phyloP scores from a whole-genome alignment of 2,797 vertebrate species.

The Chelonia mydas region DNA sequence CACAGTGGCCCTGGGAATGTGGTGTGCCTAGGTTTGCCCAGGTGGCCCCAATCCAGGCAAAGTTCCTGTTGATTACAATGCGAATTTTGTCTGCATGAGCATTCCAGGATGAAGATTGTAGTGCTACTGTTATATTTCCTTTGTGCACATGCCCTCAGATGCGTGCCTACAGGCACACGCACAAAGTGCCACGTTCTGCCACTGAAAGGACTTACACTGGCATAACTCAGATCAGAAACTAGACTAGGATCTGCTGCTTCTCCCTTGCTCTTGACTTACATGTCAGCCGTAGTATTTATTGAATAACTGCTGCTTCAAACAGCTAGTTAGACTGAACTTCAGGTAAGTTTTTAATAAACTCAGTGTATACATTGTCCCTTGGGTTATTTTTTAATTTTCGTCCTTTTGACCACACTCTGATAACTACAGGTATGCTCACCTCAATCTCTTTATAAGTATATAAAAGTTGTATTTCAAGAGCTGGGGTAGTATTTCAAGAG shows the following conservation, averaged over 20 bases:
- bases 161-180: neutral
- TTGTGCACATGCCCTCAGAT: neutral
- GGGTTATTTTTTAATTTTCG: no score
- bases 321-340: neutral
- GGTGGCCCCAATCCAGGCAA: neutral
- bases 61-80: neutral
- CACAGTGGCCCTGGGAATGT: neutral
- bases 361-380: neutral
- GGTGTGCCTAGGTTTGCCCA: neutral
- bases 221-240: neutral
- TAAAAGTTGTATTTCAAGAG: neutral
- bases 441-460: neutral
- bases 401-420: neutral
- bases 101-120: neutral
- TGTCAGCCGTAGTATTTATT: neutral
- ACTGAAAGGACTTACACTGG: neutral
- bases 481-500: neutral
- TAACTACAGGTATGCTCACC: neutral
- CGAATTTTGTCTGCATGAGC: neutral
- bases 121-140: neutral
- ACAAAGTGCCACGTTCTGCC: neutral
- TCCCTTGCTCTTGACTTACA: neutral
- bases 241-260: neutral
- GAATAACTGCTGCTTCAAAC: neutral
- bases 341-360: neutral